Evolutionary conservation across 2,797 vertebrate genomes (phyloP).

Genomic region (Myioborus miniatus): DNA sequence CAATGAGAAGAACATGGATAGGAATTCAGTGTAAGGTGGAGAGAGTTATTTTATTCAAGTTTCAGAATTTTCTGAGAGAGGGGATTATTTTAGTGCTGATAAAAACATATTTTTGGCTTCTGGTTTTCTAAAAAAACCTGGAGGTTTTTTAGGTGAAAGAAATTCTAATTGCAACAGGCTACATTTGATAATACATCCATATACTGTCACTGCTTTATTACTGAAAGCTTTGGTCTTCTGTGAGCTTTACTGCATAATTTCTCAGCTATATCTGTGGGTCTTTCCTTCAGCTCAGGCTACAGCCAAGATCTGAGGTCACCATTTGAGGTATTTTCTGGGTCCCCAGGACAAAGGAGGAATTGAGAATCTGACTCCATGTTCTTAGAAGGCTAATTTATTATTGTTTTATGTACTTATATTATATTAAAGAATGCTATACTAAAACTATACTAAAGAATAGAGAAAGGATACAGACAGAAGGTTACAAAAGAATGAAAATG

Average conservation of each 20-base stretch:
- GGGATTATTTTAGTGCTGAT: not conserved
- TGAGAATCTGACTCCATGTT: no score
- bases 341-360: no score
- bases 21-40: not conserved
- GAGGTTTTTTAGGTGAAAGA: not conserved
- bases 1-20: not conserved
- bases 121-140: not conserved
- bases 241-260: not conserved
- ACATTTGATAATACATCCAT: not conserved
- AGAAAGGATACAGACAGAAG: no score
- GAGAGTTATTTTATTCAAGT: not conserved
- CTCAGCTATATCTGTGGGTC: not conserved
- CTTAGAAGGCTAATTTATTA: no score
- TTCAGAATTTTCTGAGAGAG: not conserved
- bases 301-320: no score
- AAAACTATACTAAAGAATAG: no score
- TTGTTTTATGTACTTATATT: no score
- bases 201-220: not conserved
- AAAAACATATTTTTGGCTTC: not conserved
- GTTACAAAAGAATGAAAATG: no score
- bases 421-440: no score
- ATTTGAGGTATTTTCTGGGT: no score
- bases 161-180: not conserved
- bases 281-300: no score
- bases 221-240: not conserved